Evolutionary conservation across 2,113 vertebrate species (phyloP).

Genomic region (Bubo scandiacus): DNA sequence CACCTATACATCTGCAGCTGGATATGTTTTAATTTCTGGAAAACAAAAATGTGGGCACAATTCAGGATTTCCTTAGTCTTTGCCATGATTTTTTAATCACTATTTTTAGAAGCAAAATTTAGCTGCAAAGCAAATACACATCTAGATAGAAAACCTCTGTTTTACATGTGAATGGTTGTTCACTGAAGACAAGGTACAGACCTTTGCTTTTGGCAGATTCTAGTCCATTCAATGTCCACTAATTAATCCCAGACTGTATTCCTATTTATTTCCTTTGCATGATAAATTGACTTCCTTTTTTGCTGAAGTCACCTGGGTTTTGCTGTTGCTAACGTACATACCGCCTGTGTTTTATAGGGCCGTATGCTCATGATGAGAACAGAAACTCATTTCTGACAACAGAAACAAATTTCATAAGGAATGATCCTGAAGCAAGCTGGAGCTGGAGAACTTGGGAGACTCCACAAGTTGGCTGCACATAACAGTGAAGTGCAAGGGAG

Average conservation of each 20-base stretch:
- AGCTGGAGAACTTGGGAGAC: neutral
- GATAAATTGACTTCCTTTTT: neutral
- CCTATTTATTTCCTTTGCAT: neutral
- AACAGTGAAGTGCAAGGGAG: neutral
- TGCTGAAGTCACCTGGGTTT: neutral
- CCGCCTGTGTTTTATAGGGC: neutral
- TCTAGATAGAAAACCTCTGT: neutral
- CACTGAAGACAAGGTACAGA: neutral
- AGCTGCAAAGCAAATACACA: neutral
- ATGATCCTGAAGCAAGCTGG: neutral
- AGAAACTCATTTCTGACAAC: neutral
- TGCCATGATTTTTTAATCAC: neutral
- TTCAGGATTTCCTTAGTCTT: neutral
- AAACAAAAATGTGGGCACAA: neutral
- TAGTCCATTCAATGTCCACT: neutral
- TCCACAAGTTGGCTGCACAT: neutral
- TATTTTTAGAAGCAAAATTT: neutral
- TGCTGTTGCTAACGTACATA: neutral
- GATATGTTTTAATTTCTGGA: neutral
- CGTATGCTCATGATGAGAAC: neutral
- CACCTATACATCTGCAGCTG: neutral
- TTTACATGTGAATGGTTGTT: neutral
- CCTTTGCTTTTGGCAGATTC: neutral
- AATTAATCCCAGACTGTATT: neutral
- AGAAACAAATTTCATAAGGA: neutral